Base-by-base conservation (phyloP, 2,113 vertebrate genomes). In the Dicentrarchus labrax region DNA sequence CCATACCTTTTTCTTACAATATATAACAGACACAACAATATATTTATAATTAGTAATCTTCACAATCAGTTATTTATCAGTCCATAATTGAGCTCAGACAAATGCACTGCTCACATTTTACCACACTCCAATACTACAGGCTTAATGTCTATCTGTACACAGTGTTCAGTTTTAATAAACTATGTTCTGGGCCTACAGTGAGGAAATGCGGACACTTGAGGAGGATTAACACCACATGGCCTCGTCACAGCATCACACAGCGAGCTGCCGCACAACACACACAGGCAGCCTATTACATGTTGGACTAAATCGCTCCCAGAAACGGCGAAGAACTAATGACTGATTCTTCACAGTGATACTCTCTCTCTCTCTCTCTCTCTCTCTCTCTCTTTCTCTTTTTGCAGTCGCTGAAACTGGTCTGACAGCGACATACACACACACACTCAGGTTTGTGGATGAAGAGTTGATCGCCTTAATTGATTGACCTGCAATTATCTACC, bases 381-480 rank as follows among this genome's bases (percentile, higher is more conserved):
- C 16, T 38, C 38, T 19, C 43, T 57, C 19, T 24, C 17, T 59
- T 12, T 38, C 24, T 74, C 39, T n/a, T 45, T 47, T 57, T 11
- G 36, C 65, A 56, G 39, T 50, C 38, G 17, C 47, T 1, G 61
- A 64, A 61, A 51, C 61, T 51, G 56, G 0, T 43, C 17, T 75
- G 78, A 83, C 53, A 78, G 56, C 57, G n/a, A 48, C 51, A 24
- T 22, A 24, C 39, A 17, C 48, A 66, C 64, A 13, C 51, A 67
- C 72, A 72, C 64, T 5, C 47, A 47, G 75, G 65, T 19, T 24
- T 4, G 54, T 15, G 56, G 72, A 83, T 51, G 74, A 80, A 15
- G 38, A 83, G 74, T n/a, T 39, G 75, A 84, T 84, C 80, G 51
- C 56, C n/a, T 71, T 76, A 75, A 87, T 87, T 86, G 84, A 92